phyloP scores from a whole-genome alignment of 2,888 invertebrate genomes.

The Proisotoma minuta region DNA sequence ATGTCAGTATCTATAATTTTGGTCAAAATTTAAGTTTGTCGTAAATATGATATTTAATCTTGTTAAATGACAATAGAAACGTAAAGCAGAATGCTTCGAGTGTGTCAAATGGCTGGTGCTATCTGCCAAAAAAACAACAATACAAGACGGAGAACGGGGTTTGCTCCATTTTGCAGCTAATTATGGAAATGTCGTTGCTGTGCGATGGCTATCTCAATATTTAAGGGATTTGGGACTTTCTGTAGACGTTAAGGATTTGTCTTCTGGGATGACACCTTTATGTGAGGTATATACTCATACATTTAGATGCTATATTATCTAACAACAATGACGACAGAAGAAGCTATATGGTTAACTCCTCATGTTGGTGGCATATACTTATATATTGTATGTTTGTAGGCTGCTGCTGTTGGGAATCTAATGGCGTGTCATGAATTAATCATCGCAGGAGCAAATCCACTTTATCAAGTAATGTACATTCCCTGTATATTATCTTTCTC shows the following conservation, averaged over 20 bases:
- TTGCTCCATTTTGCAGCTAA: slow-evolving; percentile 51
- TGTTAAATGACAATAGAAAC: neutral
- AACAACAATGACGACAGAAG: no score
- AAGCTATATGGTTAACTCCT: no score
- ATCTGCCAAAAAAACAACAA: slow-evolving; percentile 48
- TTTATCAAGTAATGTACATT: slow-evolving; percentile 33
- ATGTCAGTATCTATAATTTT: slow-evolving; percentile 48
- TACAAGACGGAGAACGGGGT: slow-evolving; percentile 49
- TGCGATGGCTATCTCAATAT: slow-evolving; percentile 39
- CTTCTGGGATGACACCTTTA: slow-evolving; percentile 46
- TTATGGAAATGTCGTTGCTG: slow-evolving; percentile 49
- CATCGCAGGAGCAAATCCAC: slow-evolving; percentile 41
- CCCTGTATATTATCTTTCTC: neutral
- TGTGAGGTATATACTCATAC: neutral
- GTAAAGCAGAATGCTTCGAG: slow-evolving; percentile 39
- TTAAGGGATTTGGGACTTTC: slow-evolving; percentile 35
- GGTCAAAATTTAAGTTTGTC: slow-evolving; percentile 6
- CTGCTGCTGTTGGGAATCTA: slow-evolving; percentile 50
- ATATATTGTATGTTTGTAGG: slow-evolving; percentile 46
- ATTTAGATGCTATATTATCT: neutral
- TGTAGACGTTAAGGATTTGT: slow-evolving; percentile 48
- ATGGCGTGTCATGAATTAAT: slow-evolving; percentile 44
- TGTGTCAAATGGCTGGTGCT: slow-evolving; percentile 51
- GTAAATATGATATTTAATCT: neutral
- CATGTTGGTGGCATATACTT: no score